phyloP scores from a whole-genome alignment of 2,113 vertebrate genomes.

The Peromyscus leucopus region DNA sequence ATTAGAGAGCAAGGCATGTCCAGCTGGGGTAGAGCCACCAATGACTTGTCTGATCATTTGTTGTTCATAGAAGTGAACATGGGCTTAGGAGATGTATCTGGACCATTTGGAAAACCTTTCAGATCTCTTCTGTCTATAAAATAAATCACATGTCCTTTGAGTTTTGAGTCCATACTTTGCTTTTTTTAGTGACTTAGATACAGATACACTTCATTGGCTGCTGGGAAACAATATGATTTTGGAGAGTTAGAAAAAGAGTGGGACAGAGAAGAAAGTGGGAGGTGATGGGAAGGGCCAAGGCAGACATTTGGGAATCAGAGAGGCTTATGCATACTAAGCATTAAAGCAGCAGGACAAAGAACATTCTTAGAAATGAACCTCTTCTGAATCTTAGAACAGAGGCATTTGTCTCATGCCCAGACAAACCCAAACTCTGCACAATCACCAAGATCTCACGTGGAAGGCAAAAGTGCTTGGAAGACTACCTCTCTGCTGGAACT shows the following conservation, averaged over 20 bases:
- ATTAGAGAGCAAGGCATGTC: not conserved
- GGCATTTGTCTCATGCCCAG: not conserved
- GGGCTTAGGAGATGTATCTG: not conserved
- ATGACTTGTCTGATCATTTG: not conserved
- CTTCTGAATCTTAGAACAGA: not conserved
- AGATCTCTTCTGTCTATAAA: not conserved
- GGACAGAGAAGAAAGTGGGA: not conserved
- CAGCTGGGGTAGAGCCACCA: not conserved
- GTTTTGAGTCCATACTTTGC: not conserved
- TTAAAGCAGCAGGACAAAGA: not conserved
- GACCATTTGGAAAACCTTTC: not conserved
- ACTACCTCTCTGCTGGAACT: not conserved
- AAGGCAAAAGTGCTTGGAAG: not conserved
- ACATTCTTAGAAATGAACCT: accelerated
- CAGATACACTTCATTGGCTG: not conserved
- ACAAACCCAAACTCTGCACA: not conserved
- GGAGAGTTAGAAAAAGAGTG: not conserved
- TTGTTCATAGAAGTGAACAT: not conserved
- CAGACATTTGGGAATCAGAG: not conserved
- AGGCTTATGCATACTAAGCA: not conserved
- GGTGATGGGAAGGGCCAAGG: not conserved
- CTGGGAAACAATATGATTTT: not conserved
- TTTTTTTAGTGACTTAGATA: not conserved
- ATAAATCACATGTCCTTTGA: not conserved
- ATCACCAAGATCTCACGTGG: not conserved